Percentiles rank a stretch among this genome's conserved stretches.
Evolutionary conservation across 2,113 vertebrate genomes (phyloP).

Genomic region (Salvelinus alpinus): DNA sequence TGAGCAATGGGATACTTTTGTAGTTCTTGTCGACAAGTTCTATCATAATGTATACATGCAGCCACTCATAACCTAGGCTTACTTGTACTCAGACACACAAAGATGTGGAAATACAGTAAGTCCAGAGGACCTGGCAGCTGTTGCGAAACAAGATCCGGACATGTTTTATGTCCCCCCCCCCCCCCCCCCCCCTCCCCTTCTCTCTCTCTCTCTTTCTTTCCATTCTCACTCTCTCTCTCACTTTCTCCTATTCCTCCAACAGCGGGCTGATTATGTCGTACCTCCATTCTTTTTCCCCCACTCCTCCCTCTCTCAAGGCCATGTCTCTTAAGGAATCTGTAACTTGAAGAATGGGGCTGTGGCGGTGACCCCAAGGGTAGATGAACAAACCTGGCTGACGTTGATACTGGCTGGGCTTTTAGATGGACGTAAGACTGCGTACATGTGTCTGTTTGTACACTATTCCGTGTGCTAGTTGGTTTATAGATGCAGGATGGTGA

Average conservation of each 20-base stretch:
- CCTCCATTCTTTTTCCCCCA: conserved; percentile 11
- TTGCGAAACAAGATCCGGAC: conserved; percentile 52
- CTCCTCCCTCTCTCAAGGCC: conserved; percentile 8
- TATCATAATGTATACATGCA: background rate
- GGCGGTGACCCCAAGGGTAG: background rate
- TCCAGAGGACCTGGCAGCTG: conserved; percentile 63
- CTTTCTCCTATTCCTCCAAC: conserved; percentile 47
- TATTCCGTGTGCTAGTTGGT: background rate
- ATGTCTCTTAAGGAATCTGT: conserved; percentile 31
- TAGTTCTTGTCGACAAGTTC: too few species aligned
- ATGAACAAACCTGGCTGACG: background rate
- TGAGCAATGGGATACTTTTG: too few species aligned
- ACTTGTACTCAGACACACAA: background rate
- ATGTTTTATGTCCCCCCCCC: conserved; percentile 55
- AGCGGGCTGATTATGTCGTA: conserved; percentile 42
- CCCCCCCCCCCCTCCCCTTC: too few species aligned
- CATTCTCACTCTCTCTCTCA: conserved; percentile 1
- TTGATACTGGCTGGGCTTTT: background rate
- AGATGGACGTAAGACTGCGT: background rate
- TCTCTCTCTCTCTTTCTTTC: conserved; percentile 37
- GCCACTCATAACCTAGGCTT: background rate
- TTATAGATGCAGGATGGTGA: too few species aligned
- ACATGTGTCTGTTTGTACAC: background rate
- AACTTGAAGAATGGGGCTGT: conserved; percentile 16
- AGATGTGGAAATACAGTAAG: conserved; percentile 17